A percentile compares a stretch with the other conserved stretches of the same genome.
phyloP scores from a whole-genome alignment of 1,140 invertebrate species.

The Bombus superbus region DNA sequence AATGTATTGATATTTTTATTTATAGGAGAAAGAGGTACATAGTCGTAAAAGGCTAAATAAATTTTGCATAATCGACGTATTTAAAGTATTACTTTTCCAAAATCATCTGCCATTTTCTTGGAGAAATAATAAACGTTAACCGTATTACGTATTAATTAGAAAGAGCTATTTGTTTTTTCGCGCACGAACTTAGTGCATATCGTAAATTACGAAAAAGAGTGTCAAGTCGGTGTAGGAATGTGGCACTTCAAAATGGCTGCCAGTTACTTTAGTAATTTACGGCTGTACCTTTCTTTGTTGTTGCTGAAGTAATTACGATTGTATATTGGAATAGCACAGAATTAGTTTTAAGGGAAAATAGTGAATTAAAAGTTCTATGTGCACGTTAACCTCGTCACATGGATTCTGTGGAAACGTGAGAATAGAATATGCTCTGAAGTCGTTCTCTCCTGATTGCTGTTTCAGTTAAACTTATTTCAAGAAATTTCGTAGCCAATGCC shows the following conservation, averaged over 20 bases:
- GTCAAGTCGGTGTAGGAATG: slow-evolving; percentile 82
- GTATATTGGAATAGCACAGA: slow-evolving; percentile 56
- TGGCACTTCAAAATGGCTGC: slow-evolving; percentile 84
- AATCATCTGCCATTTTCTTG: neutral
- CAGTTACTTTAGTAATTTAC: slow-evolving; percentile 83
- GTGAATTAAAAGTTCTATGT: slow-evolving; percentile 58
- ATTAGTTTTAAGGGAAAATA: slow-evolving; percentile 57
- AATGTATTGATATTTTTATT: slow-evolving; percentile 43
- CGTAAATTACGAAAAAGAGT: slow-evolving; percentile 80
- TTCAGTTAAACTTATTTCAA: slow-evolving; percentile 62
- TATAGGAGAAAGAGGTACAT: neutral
- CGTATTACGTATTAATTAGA: slow-evolving; percentile 12
- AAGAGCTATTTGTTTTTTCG: slow-evolving; percentile 43
- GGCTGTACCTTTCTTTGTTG: slow-evolving; percentile 82
- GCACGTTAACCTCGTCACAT: slow-evolving; percentile 50
- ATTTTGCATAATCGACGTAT: neutral
- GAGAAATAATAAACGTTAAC: neutral
- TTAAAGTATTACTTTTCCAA: slow-evolving; percentile 1
- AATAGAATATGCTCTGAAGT: slow-evolving; percentile 75
- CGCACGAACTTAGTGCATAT: slow-evolving; percentile 49
- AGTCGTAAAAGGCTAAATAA: slow-evolving; percentile 27
- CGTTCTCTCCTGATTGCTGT: slow-evolving; percentile 64
- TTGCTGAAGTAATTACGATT: slow-evolving; percentile 75
- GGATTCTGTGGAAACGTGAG: slow-evolving; percentile 54
- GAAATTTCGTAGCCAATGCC: slow-evolving; percentile 45